Evolutionary conservation across 2,888 invertebrate species (phyloP).

Genomic region (Agriopis leucophaearia): DNA sequence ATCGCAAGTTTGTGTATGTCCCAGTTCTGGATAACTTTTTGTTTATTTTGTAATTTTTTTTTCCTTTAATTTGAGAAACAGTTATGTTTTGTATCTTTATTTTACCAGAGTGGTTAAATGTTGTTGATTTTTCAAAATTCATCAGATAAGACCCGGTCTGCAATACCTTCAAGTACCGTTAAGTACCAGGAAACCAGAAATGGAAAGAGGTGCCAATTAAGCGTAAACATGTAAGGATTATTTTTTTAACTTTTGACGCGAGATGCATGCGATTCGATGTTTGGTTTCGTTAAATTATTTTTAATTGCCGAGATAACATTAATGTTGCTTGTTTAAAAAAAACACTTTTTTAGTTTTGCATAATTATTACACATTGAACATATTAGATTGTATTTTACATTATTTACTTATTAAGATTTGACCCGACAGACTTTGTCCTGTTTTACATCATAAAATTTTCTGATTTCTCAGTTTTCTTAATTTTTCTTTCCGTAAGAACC

Average conservation of each 20-base stretch:
- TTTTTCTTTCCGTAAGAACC: too few species aligned
- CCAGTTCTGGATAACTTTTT: background rate
- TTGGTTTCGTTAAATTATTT: conserved; percentile 12
- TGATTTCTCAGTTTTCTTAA: too few species aligned
- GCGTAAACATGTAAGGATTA: conserved; percentile 21
- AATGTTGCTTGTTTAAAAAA: background rate
- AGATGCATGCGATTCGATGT: conserved; percentile 2
- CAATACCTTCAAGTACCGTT: conserved; percentile 26
- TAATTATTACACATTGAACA: too few species aligned
- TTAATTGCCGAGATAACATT: conserved; percentile 12
- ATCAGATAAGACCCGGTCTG: conserved; percentile 25
- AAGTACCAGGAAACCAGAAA: conserved; percentile 37
- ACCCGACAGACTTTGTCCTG: too few species aligned
- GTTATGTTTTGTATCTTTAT: background rate
- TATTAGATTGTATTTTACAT: too few species aligned
- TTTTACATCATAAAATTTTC: too few species aligned
- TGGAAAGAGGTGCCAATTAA: conserved; percentile 38
- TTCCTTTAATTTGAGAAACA: background rate
- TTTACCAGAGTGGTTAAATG: background rate
- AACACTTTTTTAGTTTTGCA: background rate
- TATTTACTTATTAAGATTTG: too few species aligned
- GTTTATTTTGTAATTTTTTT: background rate
- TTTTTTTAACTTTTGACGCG: conserved; percentile 12
- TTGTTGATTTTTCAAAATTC: conserved; percentile 25
- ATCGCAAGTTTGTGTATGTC: background rate